Evolutionary conservation across 2,797 vertebrate genomes (phyloP).

Genomic region (Pelobates cultripes): DNA sequence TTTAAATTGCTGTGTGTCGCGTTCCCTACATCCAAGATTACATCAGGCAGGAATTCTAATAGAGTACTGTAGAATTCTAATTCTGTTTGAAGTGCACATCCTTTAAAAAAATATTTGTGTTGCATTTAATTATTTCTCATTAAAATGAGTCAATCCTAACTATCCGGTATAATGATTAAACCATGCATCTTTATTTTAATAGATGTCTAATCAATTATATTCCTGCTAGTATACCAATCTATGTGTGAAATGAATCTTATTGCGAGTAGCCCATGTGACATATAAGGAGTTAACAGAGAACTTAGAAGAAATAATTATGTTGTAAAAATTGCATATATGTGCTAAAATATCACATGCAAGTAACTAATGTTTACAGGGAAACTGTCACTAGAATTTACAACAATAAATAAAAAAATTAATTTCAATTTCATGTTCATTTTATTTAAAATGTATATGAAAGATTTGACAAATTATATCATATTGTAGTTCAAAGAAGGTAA

Average conservation of each 20-base stretch:
- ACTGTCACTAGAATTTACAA: background rate
- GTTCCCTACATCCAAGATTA: conserved; percentile 49
- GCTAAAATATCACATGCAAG: background rate
- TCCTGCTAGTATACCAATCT: background rate
- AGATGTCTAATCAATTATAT: background rate
- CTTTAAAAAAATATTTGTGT: background rate
- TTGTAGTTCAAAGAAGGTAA: too few species aligned
- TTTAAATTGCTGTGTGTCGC: conserved; percentile 64
- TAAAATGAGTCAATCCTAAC: background rate
- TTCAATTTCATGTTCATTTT: too few species aligned
- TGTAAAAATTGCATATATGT: background rate
- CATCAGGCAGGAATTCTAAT: conserved; percentile 55
- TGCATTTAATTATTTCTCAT: background rate
- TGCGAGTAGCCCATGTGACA: background rate
- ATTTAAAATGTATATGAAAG: too few species aligned
- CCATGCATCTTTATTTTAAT: background rate
- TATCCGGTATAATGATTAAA: background rate
- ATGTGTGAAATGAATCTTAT: background rate
- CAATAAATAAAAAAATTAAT: too few species aligned
- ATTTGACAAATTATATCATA: too few species aligned
- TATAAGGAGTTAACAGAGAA: background rate
- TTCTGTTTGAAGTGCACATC: background rate
- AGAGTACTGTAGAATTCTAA: conserved; percentile 34
- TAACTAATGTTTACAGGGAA: background rate
- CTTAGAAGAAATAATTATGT: background rate